Conservation (phyloP, 92 coral and sea anemone genomes). For the Epizoanthus illoricatus region DNA sequence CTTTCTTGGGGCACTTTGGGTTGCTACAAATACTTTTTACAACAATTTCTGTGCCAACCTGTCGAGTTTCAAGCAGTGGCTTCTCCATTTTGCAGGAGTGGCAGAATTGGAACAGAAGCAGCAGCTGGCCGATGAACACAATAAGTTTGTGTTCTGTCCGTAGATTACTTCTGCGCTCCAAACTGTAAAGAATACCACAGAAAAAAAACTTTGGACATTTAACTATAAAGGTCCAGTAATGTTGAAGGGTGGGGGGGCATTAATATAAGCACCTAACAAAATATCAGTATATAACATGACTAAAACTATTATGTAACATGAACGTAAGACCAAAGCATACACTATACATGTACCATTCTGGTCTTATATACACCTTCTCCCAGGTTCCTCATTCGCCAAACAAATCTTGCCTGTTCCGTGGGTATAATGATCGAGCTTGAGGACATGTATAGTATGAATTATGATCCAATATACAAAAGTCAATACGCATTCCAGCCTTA, state of each 20-base stretch:
- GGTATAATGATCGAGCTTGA: neutral
- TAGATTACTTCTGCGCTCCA: conserved; percentile 18
- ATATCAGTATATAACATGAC: too few relatives aligned
- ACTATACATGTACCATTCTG: too few relatives aligned
- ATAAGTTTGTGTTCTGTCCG: conserved; percentile 49
- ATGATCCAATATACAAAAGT: neutral
- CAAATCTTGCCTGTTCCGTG: too few relatives aligned
- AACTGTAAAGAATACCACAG: conserved; percentile 5
- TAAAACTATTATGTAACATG: too few relatives aligned
- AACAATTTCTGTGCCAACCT: conserved; percentile 39
- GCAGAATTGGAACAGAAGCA: conserved; percentile 47
- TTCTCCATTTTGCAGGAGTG: conserved; percentile 43
- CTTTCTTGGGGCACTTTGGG: conserved; percentile 46
- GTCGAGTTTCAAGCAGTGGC: conserved; percentile 36
- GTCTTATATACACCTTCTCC: too few relatives aligned
- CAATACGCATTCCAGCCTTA: neutral
- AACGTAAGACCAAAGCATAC: too few relatives aligned
- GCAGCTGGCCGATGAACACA: conserved; percentile 43
- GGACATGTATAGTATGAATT: neutral
- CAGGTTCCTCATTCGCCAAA: too few relatives aligned
- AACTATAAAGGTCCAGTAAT: neutral
- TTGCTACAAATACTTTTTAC: conserved; percentile 39
- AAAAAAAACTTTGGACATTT: neutral
- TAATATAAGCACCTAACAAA: neutral
- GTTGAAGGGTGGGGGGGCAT: neutral